A percentile compares a stretch with the other conserved stretches of the same genome.
Conservation (phyloP, 2,113 vertebrate species). For the Mixornis gularis region DNA sequence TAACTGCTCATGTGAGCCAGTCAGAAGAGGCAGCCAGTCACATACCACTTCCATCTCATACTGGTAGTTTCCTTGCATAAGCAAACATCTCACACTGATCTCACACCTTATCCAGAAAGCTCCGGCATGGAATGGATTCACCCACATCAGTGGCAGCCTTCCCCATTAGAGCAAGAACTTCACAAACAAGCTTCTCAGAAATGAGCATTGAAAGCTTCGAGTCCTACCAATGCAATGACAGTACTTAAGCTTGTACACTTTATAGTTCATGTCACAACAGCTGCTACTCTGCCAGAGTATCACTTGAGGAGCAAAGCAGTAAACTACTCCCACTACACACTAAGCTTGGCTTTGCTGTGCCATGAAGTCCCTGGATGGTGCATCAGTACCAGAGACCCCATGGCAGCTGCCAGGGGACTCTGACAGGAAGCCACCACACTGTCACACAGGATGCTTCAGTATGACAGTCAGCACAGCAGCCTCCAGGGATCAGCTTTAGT, state of each 20-base stretch:
- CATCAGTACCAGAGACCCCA: rapidly evolving
- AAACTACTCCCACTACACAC: not conserved
- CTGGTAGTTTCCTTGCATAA: not conserved
- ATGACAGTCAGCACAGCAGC: not conserved
- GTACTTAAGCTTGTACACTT: not conserved
- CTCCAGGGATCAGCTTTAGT: not conserved
- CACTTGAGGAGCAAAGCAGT: not conserved
- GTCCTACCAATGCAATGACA: not conserved
- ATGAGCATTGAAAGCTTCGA: not conserved
- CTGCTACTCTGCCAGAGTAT: not conserved
- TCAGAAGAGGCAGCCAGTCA: not conserved
- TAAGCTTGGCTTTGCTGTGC: not conserved
- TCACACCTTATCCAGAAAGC: not conserved
- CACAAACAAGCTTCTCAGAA: not conserved
- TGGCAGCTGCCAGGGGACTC: not conserved
- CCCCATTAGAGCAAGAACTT: not conserved
- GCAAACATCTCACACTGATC: not conserved
- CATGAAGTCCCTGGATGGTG: not conserved
- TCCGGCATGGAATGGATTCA: not conserved
- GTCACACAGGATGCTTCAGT: not conserved
- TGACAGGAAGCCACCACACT: not conserved
- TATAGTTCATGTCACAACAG: not conserved
- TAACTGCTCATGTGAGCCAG: not conserved
- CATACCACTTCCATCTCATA: not conserved
- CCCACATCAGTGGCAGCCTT: not conserved